Evolutionary conservation across 2,888 invertebrate genomes (phyloP).

Genomic region (Amaurobius ferox): DNA sequence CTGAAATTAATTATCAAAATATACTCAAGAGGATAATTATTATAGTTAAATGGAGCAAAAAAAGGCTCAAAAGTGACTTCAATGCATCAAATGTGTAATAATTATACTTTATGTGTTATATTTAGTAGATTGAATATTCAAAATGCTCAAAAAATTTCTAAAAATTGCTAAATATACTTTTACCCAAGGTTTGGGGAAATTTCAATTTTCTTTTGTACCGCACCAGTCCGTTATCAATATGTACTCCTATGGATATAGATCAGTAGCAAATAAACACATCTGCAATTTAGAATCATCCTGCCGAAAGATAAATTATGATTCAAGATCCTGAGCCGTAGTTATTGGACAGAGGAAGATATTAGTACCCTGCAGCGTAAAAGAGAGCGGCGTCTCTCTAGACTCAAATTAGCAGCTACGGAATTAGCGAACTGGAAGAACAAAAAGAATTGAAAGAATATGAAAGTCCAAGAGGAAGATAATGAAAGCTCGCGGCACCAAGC

Average conservation of each 20-base stretch:
- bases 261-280: slow-evolving; percentile 16
- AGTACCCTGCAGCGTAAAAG: slow-evolving; percentile 2
- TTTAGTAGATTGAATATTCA: too few relatives aligned
- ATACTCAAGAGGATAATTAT: too few relatives aligned
- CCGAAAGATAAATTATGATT: slow-evolving; percentile 22
- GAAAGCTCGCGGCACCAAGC: background rate
- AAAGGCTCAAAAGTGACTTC: too few relatives aligned
- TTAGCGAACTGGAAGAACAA: slow-evolving; percentile 34
- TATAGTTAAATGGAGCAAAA: too few relatives aligned
- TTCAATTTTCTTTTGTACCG: background rate
- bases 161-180: too few relatives aligned
- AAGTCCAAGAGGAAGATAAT: background rate
- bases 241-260: too few relatives aligned
- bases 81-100: too few relatives aligned
- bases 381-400: slow-evolving; percentile 7
- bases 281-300: slow-evolving; percentile 13
- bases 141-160: too few relatives aligned
- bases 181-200: too few relatives aligned
- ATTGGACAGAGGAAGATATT: slow-evolving; percentile 24
- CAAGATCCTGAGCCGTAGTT: slow-evolving; percentile 21
- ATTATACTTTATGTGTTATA: too few relatives aligned
- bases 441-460: slow-evolving; percentile 19
- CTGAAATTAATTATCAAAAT: too few relatives aligned
- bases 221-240: background rate
- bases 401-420: slow-evolving; percentile 15